phyloP scores from a whole-genome alignment of 2,113 vertebrate genomes.

The Ceyx melanurus region DNA sequence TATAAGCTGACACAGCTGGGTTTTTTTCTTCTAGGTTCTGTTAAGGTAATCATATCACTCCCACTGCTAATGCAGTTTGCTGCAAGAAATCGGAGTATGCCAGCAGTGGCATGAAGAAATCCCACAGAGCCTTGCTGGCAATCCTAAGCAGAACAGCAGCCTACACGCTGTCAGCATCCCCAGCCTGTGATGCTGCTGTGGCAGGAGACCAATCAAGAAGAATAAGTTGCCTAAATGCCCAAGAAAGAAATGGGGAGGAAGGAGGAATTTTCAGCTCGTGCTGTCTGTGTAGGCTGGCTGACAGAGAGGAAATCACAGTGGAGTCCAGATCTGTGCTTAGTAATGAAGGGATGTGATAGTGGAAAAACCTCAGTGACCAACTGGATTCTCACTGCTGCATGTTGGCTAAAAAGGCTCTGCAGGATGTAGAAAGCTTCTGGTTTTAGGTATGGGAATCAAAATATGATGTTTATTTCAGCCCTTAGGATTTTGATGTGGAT shows the following conservation, averaged over 20 bases:
- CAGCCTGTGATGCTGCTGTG: neutral
- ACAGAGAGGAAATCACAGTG: neutral
- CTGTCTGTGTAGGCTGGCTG: neutral
- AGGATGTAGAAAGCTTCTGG: neutral
- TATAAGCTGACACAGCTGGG: neutral
- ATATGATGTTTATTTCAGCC: neutral
- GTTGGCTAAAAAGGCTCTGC: neutral
- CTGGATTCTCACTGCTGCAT: neutral
- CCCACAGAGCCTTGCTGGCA: neutral
- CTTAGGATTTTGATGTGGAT: neutral
- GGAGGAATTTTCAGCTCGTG: neutral
- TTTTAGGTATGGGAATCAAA: neutral
- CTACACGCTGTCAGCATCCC: neutral
- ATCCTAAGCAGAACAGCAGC: neutral
- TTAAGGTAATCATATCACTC: constrained; percentile 21
- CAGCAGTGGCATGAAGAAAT: neutral
- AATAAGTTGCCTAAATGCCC: neutral
- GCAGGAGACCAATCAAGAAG: neutral
- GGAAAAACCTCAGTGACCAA: neutral
- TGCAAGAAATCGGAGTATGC: neutral
- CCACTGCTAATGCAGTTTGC: constrained; percentile 28
- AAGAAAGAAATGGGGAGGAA: neutral
- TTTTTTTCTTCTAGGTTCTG: neutral
- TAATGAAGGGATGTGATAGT: neutral
- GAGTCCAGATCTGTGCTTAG: neutral